Percentiles rank a stretch among this genome's conserved stretches.
phyloP scores from a whole-genome alignment of 2,888 invertebrate species.

The Polylopha cassiicola region DNA sequence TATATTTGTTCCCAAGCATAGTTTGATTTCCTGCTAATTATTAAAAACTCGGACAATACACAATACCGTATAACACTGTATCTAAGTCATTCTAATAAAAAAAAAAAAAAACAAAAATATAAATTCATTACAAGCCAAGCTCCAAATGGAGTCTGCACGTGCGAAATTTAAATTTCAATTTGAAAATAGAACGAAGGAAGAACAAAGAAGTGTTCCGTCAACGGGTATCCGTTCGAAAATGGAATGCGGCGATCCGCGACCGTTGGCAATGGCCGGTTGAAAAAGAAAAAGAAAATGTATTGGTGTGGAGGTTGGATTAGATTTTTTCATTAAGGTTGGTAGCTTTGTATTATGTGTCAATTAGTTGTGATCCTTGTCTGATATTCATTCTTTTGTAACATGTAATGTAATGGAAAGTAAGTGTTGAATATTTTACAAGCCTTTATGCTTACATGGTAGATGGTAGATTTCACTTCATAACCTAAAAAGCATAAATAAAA shows the following conservation, averaged over 20 bases:
- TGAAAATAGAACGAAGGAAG: slow-evolving; percentile 48
- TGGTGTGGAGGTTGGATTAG: slow-evolving; percentile 14
- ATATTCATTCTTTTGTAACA: background rate
- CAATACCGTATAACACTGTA: too few species aligned
- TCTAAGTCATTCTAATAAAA: too few species aligned
- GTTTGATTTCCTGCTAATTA: too few species aligned
- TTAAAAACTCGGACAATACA: too few species aligned
- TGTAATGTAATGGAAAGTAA: too few species aligned
- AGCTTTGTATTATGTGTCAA: slow-evolving; percentile 13
- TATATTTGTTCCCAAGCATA: too few species aligned
- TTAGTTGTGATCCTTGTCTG: slow-evolving; percentile 3
- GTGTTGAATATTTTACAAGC: too few species aligned
- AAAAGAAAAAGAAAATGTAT: slow-evolving; percentile 37
- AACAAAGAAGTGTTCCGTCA: slow-evolving; percentile 68
- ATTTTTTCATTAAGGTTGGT: slow-evolving; percentile 15
- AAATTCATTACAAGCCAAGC: slow-evolving; percentile 28
- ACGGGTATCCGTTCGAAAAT: slow-evolving; percentile 63
- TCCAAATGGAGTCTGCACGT: slow-evolving; percentile 41
- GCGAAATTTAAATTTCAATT: slow-evolving; percentile 40
- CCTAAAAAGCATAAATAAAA: too few species aligned
- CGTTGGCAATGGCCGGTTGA: slow-evolving; percentile 39
- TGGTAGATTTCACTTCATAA: too few species aligned
- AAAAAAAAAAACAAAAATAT: slow-evolving; percentile 5
- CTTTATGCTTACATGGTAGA: too few species aligned
- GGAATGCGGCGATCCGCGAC: slow-evolving; percentile 51